phyloP scores from a whole-genome alignment of 2,797 vertebrate species.

The Pangasius mekongensis region DNA sequence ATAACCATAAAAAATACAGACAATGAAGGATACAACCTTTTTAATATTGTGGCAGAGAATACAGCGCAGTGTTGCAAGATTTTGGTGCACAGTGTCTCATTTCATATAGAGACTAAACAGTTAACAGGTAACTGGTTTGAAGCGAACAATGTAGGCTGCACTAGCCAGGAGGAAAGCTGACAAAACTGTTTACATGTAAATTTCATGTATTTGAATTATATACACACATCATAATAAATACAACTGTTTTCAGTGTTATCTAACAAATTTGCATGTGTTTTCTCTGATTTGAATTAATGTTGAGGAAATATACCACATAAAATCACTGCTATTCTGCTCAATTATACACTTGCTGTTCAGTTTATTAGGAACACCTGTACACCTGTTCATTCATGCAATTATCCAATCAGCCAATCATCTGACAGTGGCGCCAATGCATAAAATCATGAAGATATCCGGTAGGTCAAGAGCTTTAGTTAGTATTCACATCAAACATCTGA shows the following conservation, averaged over 20 bases:
- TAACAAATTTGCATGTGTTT: neutral
- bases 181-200: neutral
- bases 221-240: neutral
- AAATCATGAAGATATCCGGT: neutral
- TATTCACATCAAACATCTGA: neutral
- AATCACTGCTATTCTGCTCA: neutral
- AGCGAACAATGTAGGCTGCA: neutral
- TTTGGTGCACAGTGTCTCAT: conserved; percentile 46
- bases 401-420: neutral
- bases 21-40: conserved; percentile 32
- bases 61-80: conserved; percentile 53
- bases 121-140: conserved; percentile 33
- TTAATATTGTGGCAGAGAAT: conserved; percentile 50
- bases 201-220: neutral
- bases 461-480: neutral
- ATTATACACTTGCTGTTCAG: neutral
- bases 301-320: neutral
- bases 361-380: neutral
- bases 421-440: neutral
- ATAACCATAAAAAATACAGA: neutral
- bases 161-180: neutral
- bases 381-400: neutral
- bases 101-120: conserved; percentile 17
- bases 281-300: neutral
- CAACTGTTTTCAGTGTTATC: neutral